These are phyloP conservation scores for Herminia tarsipennalis DNA, from an alignment of 2,888 invertebrate species.

Conservation along the genomic window DNA sequence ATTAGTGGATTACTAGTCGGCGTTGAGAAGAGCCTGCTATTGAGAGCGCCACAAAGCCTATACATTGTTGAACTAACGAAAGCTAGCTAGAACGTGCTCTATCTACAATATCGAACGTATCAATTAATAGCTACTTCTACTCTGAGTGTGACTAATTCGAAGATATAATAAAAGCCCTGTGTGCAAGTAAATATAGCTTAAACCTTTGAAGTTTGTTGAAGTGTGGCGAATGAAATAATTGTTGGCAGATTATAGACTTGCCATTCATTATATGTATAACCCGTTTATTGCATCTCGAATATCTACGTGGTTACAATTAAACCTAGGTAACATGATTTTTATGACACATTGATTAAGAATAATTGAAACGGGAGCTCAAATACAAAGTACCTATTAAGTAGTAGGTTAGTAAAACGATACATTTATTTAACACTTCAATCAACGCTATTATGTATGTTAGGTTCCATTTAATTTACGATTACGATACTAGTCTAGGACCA, in stretches of 20 bases:
- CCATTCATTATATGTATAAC: too few species aligned
- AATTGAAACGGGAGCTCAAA: too few species aligned
- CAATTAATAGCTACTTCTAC: slow-evolving; percentile 41
- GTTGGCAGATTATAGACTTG: slow-evolving; percentile 28
- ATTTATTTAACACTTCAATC: too few species aligned
- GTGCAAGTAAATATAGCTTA: slow-evolving; percentile 24
- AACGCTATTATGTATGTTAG: too few species aligned
- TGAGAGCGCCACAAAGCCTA: slow-evolving; percentile 34
- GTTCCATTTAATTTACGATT: too few species aligned
- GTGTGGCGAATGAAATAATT: slow-evolving; percentile 32
- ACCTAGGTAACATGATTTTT: too few species aligned
- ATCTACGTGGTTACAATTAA: too few species aligned
- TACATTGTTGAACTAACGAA: slow-evolving; percentile 42
- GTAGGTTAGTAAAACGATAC: too few species aligned
- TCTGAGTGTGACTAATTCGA: slow-evolving; percentile 35
- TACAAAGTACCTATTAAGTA: too few species aligned
- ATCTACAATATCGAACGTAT: slow-evolving; percentile 49
- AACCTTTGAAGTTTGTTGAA: slow-evolving; percentile 17
- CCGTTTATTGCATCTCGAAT: too few species aligned
- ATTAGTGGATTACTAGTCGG: slow-evolving; percentile 39
- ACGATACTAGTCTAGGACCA: too few species aligned
- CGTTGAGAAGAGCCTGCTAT: slow-evolving; percentile 25
- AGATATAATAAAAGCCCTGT: slow-evolving; percentile 30
- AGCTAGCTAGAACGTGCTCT: slow-evolving; percentile 56
- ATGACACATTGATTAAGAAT: too few species aligned